A percentile compares a stretch with the other conserved stretches of the same genome.
Conservation (phyloP, 2,113 vertebrate genomes). For the Camarhynchus parvulus region DNA sequence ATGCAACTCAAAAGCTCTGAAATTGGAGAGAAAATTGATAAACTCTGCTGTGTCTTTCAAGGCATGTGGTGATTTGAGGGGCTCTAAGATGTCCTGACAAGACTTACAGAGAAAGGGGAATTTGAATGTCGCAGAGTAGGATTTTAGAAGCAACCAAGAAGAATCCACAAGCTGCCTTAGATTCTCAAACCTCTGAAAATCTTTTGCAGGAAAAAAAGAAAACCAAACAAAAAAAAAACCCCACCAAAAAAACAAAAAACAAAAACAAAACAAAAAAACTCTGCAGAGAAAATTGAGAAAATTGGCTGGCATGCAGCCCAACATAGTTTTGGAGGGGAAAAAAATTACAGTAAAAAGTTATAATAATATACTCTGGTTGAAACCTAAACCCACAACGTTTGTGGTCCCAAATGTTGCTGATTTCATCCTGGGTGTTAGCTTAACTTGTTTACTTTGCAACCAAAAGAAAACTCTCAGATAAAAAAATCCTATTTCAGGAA, state of each 20-base stretch:
- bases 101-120: background rate
- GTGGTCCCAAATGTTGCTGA: background rate
- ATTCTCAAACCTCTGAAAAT: background rate
- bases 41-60: background rate
- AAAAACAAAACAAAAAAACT: background rate
- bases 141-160: background rate
- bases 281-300: background rate
- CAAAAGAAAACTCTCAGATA: background rate
- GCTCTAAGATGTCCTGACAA: background rate
- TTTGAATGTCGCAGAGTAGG: background rate
- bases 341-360: background rate
- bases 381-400: background rate
- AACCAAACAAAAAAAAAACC: background rate
- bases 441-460: conserved; percentile 10
- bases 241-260: background rate
- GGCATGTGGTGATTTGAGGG: background rate
- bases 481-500: background rate
- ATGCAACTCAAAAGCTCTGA: background rate
- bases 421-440: background rate
- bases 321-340: background rate
- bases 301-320: background rate
- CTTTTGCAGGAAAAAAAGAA: background rate
- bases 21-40: background rate
- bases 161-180: background rate
- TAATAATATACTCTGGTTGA: background rate